Evolutionary conservation across 2,888 invertebrate genomes (phyloP).

Genomic region (Heterodera filipjevi): DNA sequence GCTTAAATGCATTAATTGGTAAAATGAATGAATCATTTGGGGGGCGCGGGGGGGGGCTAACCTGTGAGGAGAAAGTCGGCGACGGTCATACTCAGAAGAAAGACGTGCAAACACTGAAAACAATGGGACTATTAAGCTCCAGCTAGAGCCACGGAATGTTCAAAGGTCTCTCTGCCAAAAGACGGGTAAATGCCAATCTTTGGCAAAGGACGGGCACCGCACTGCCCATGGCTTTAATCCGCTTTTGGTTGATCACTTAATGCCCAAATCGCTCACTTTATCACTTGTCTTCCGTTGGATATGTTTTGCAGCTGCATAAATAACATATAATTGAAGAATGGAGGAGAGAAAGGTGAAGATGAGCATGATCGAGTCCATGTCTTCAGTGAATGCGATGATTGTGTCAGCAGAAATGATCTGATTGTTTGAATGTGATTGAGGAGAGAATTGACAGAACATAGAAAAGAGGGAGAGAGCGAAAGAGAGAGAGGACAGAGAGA

Average conservation of each 20-base stretch:
- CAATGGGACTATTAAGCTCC: not conserved
- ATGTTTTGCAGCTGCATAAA: slow-evolving; percentile 48
- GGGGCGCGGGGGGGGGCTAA: slow-evolving; percentile 25
- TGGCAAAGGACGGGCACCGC: no score
- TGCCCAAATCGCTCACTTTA: slow-evolving; percentile 55
- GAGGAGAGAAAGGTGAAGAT: slow-evolving; percentile 47
- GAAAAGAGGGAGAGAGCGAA: no score
- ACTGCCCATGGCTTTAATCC: no score
- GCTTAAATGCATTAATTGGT: slow-evolving; percentile 39
- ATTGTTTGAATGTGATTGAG: not conserved
- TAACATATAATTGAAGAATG: slow-evolving; percentile 53
- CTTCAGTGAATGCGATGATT: slow-evolving; percentile 42
- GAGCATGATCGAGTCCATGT: slow-evolving; percentile 41
- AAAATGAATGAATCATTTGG: no score
- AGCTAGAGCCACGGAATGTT: no score
- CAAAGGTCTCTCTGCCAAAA: no score
- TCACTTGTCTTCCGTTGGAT: slow-evolving; percentile 55
- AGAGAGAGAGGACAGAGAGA: no score
- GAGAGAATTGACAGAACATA: not conserved
- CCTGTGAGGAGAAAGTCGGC: slow-evolving; percentile 62
- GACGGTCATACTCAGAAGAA: slow-evolving; percentile 59
- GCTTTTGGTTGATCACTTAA: no score
- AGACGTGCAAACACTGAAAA: slow-evolving; percentile 61
- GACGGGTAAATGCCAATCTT: slow-evolving; percentile 20
- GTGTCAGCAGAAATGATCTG: slow-evolving; percentile 42